Evolutionary conservation across 37 sponge, comb jelly and placozoan genomes (phyloP).

Genomic region (Cliona cf. orientalis): DNA sequence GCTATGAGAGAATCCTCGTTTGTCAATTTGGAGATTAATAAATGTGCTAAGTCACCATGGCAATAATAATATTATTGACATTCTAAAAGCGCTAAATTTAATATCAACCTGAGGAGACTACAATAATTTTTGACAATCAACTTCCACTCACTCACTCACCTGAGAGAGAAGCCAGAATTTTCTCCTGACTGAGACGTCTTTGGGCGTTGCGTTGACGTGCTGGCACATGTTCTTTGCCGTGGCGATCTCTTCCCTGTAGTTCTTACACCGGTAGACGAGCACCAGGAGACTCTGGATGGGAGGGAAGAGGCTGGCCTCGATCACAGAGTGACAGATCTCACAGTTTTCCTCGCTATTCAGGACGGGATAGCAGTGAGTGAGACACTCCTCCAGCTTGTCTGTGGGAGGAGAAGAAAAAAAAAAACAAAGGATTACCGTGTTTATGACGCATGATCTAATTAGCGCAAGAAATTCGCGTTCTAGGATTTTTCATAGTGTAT

Average conservation of each 20-base stretch:
- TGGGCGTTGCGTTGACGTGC: conserved; percentile 59
- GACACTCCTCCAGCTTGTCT: conserved; percentile 56
- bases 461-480: too few species aligned
- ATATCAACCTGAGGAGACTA: too few species aligned
- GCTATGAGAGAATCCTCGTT: too few species aligned
- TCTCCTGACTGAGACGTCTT: conserved; percentile 64
- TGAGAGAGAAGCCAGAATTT: conserved; percentile 69
- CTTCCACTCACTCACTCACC: conserved; percentile 31
- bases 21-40: too few species aligned
- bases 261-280: conserved; percentile 54
- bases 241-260: conserved; percentile 68
- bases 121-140: too few species aligned
- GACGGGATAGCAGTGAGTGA: conserved; percentile 30
- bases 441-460: too few species aligned
- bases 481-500: too few species aligned
- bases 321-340: conserved; percentile 37
- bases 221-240: conserved; percentile 73
- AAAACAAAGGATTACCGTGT: too few species aligned
- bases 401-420: not conserved
- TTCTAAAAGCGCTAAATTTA: too few species aligned
- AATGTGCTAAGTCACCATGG: too few species aligned
- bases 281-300: conserved; percentile 51
- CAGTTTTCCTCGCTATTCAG: conserved; percentile 27
- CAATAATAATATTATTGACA: too few species aligned
- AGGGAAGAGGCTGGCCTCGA: conserved; percentile 75